A percentile compares a stretch with the other conserved stretches of the same genome.
phyloP scores from a whole-genome alignment of 2,888 invertebrate genomes.

The Epirrhoe tristata region DNA sequence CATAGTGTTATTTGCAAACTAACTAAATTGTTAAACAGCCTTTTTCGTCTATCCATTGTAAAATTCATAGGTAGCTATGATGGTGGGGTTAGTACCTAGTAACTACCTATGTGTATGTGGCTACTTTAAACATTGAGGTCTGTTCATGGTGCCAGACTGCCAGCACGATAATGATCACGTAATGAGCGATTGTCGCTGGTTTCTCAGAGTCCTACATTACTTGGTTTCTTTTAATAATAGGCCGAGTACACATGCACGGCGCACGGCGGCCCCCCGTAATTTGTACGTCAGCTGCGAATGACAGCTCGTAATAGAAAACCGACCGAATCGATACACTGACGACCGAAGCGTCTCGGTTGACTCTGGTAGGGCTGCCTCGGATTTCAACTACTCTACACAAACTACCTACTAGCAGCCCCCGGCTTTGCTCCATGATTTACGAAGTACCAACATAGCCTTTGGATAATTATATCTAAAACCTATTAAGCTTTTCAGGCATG shows the following conservation, averaged over 20 bases:
- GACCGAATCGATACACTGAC: slow-evolving; percentile 53
- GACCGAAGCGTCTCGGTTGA: slow-evolving; percentile 6
- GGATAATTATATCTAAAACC: too few relatives aligned
- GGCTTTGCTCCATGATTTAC: too few relatives aligned
- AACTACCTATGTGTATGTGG: neutral
- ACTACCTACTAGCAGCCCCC: neutral
- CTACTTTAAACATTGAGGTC: neutral
- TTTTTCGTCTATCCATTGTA: too few relatives aligned
- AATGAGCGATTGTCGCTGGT: slow-evolving; percentile 1
- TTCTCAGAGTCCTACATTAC: neutral
- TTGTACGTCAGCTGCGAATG: slow-evolving; percentile 59
- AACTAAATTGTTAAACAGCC: too few relatives aligned
- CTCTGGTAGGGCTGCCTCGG: neutral
- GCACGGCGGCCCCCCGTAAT: slow-evolving; percentile 18
- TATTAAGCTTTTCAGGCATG: too few relatives aligned
- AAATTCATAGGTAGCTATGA: neutral
- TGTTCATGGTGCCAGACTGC: neutral
- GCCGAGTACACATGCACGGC: slow-evolving; percentile 23
- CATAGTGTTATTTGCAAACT: too few relatives aligned
- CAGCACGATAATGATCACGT: neutral
- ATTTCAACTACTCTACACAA: neutral
- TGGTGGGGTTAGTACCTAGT: neutral
- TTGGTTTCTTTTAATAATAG: slow-evolving; percentile 29
- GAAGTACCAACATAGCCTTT: too few relatives aligned
- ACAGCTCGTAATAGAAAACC: slow-evolving; percentile 61